Evolutionary conservation across 53 echinoderm and acorn worm genomes (phyloP).

Genomic region (Paelopatides confundens): DNA sequence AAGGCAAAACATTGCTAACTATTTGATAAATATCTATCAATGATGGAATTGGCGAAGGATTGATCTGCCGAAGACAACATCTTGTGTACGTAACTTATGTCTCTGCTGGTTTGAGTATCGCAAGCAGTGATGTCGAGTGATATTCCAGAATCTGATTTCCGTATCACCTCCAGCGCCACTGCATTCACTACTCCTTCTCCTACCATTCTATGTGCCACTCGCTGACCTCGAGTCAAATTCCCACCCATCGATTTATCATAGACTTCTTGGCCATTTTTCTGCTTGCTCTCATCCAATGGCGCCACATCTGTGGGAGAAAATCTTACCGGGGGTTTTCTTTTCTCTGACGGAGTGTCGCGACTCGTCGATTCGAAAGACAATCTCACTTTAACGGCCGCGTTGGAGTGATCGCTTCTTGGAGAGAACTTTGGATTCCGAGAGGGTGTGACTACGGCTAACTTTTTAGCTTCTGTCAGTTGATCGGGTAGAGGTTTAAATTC

Average conservation of each 20-base stretch:
- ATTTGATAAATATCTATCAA: slow-evolving; percentile 82
- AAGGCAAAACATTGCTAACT: background rate
- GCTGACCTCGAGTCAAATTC: too few species aligned
- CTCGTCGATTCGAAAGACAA: slow-evolving; percentile 5
- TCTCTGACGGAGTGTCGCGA: too few species aligned
- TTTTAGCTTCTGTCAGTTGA: slow-evolving; percentile 56
- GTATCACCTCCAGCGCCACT: slow-evolving; percentile 46
- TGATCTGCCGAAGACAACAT: slow-evolving; percentile 76
- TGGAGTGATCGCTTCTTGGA: background rate
- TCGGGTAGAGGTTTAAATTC: slow-evolving; percentile 62
- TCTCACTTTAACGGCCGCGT: background rate
- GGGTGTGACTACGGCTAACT: slow-evolving; percentile 63
- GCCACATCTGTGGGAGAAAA: background rate
- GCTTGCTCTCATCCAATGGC: background rate
- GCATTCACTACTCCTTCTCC: slow-evolving; percentile 8
- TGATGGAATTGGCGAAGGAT: slow-evolving; percentile 89
- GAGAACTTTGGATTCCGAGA: background rate
- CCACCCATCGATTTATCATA: background rate
- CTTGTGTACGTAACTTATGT: slow-evolving; percentile 62
- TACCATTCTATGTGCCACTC: background rate
- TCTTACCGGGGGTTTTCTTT: background rate
- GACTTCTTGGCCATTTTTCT: background rate
- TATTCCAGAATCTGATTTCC: slow-evolving; percentile 55
- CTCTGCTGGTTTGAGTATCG: slow-evolving; percentile 9
- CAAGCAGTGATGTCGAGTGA: slow-evolving; percentile 19